These are phyloP conservation scores for Harpegnathos saltator DNA, from an alignment of 1,140 invertebrate genomes.

Conservation along the genomic window DNA sequence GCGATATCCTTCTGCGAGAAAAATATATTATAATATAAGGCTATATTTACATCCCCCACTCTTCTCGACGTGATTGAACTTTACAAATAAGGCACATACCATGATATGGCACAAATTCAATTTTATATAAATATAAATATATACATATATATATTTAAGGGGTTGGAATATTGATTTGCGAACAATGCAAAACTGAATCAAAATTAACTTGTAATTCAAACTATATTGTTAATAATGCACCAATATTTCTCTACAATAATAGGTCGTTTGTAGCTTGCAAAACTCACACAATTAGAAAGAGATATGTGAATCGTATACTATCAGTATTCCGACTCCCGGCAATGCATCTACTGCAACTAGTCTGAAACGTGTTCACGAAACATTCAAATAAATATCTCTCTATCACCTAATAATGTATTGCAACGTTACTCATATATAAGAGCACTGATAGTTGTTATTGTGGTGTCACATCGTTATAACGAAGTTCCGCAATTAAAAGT, in stretches of 20 bases:
- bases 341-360: constrained; percentile 69
- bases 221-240: constrained; percentile 31
- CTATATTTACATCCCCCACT: constrained; percentile 37
- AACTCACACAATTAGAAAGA: constrained; percentile 40
- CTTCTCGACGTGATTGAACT: constrained; percentile 8
- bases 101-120: constrained; percentile 57
- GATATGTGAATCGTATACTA: constrained; percentile 2
- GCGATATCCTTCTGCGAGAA: constrained; percentile 43
- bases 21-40: constrained; percentile 44
- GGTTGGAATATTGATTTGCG: constrained; percentile 55
- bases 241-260: not conserved
- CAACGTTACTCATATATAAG: constrained; percentile 66
- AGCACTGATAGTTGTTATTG: constrained; percentile 72
- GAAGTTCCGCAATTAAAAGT: constrained; percentile 71
- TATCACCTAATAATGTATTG: constrained; percentile 66
- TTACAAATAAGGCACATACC: constrained; percentile 38
- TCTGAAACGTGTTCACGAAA: constrained; percentile 74
- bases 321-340: constrained; percentile 69
- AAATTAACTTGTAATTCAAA: constrained; percentile 41
- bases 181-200: constrained; percentile 7
- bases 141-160: not conserved
- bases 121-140: constrained; percentile 25
- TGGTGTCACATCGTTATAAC: constrained; percentile 65
- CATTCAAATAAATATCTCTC: constrained; percentile 67
- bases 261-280: constrained; percentile 8